A percentile compares a stretch with the other conserved stretches of the same genome.
phyloP scores from a whole-genome alignment of 2,797 vertebrate genomes.

The Chanos chanos region DNA sequence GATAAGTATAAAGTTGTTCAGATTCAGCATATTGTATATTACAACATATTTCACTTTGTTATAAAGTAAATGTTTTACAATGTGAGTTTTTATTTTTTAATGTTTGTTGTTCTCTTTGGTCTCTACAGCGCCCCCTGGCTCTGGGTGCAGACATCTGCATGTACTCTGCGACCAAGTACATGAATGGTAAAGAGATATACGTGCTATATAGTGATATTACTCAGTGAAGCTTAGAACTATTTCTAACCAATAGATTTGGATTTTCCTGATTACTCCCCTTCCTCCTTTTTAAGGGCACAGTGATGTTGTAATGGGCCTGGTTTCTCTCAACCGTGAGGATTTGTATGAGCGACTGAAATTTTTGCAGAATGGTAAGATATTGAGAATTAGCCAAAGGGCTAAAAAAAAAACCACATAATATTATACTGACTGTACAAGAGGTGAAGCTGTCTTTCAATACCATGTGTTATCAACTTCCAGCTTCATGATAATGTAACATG shows the following conservation, averaged over 20 bases:
- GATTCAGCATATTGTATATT: too few relatives aligned
- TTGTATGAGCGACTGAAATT: slow-evolving; percentile 80
- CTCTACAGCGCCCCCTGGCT: slow-evolving; percentile 84
- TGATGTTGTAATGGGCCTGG: slow-evolving; percentile 91
- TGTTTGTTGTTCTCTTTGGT: slow-evolving; percentile 28
- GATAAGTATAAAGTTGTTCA: too few relatives aligned
- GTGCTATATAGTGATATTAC: too few relatives aligned
- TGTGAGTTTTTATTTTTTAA: neutral
- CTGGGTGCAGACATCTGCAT: slow-evolving; percentile 93
- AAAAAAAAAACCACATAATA: too few relatives aligned
- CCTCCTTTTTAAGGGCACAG: slow-evolving; percentile 77
- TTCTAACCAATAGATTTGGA: too few relatives aligned
- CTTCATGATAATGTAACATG: too few relatives aligned
- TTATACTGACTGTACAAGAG: too few relatives aligned
- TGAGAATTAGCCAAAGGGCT: neutral
- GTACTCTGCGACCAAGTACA: slow-evolving; percentile 94
- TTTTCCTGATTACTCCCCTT: neutral
- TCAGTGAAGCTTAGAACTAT: too few relatives aligned
- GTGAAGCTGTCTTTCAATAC: too few relatives aligned
- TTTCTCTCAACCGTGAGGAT: slow-evolving; percentile 75
- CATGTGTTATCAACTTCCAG: too few relatives aligned
- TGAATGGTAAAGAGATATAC: slow-evolving; percentile 81
- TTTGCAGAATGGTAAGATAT: slow-evolving; percentile 83
- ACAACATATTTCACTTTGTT: too few relatives aligned
- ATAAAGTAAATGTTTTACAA: too few relatives aligned